A percentile compares a stretch with the other conserved stretches of the same genome.
phyloP scores from a whole-genome alignment of 2,113 vertebrate genomes.

The Nycticryphes semicollaris region DNA sequence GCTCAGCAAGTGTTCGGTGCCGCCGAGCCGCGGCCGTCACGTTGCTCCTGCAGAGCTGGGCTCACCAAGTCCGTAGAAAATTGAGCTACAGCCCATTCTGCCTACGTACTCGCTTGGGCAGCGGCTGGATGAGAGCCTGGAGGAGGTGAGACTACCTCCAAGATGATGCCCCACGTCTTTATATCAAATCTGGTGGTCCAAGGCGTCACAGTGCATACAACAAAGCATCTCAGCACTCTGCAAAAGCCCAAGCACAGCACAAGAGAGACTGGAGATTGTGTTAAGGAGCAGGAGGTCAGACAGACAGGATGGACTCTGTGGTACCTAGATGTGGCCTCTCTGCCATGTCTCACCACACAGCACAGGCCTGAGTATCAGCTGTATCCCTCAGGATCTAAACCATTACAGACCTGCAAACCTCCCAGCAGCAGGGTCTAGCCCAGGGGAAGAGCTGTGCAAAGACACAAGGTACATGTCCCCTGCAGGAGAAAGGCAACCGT shows the following conservation, averaged over 20 bases:
- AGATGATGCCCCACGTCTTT: not conserved
- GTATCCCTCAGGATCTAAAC: not conserved
- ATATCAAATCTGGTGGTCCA: not conserved
- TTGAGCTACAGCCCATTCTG: not conserved
- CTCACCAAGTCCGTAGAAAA: not conserved
- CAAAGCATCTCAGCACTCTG: not conserved
- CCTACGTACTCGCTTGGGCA: not conserved
- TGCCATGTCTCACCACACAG: not conserved
- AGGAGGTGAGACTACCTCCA: not conserved
- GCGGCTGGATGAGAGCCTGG: not conserved
- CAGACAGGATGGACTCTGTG: not conserved
- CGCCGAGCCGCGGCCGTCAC: rapidly evolving
- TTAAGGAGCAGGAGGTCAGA: not conserved
- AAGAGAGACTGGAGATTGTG: not conserved
- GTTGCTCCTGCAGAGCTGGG: rapidly evolving
- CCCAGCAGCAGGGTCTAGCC: not conserved
- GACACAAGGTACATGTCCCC: not conserved
- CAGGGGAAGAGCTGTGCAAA: not conserved
- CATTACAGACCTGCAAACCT: not conserved
- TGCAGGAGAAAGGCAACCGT: not conserved
- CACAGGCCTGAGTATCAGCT: not conserved
- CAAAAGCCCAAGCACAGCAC: not conserved
- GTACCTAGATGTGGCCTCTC: not conserved
- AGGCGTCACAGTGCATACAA: not conserved
- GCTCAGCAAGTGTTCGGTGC: not conserved